Conservation (phyloP, 2,888 invertebrate species). For the Euclidia mi region DNA sequence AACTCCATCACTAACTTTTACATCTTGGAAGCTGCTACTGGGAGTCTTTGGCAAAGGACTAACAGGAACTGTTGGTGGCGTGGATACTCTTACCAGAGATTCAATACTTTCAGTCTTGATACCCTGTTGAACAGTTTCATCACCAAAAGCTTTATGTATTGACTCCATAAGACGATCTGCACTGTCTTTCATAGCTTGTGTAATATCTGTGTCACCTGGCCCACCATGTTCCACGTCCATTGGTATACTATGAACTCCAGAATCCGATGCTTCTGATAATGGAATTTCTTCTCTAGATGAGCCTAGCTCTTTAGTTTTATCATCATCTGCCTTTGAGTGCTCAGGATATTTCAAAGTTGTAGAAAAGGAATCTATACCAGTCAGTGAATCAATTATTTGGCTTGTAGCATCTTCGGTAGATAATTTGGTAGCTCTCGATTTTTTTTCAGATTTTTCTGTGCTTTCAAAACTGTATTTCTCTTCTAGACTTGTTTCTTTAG, state of each 20-base stretch:
- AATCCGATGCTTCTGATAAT: conserved; percentile 71
- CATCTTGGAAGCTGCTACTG: conserved; percentile 75
- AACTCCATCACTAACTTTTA: conserved; percentile 80
- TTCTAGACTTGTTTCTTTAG: conserved; percentile 82
- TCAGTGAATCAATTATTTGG: conserved; percentile 48
- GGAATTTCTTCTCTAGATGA: conserved; percentile 68
- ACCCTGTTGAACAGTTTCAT: conserved; percentile 81
- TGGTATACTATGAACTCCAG: conserved; percentile 73
- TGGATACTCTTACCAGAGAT: conserved; percentile 82
- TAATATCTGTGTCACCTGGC: conserved; percentile 30
- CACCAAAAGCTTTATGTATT: conserved; percentile 80
- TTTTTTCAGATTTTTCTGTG: conserved; percentile 75
- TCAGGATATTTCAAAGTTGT: conserved; percentile 59
- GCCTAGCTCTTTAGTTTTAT: conserved; percentile 37
- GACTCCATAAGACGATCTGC: conserved; percentile 74
- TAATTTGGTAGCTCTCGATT: conserved; percentile 47
- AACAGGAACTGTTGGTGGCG: conserved; percentile 93
- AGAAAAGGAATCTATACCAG: conserved; percentile 48
- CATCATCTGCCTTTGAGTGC: conserved; percentile 28
- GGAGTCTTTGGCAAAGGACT: conserved; percentile 89
- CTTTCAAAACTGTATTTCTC: conserved; percentile 84
- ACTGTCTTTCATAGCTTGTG: conserved; percentile 62
- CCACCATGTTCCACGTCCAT: conserved; percentile 58
- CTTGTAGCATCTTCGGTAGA: conserved; percentile 55
- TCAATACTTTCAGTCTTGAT: conserved; percentile 80